Base-by-base conservation (phyloP, 2,113 vertebrate species). In the Circaetus gallicus region DNA sequence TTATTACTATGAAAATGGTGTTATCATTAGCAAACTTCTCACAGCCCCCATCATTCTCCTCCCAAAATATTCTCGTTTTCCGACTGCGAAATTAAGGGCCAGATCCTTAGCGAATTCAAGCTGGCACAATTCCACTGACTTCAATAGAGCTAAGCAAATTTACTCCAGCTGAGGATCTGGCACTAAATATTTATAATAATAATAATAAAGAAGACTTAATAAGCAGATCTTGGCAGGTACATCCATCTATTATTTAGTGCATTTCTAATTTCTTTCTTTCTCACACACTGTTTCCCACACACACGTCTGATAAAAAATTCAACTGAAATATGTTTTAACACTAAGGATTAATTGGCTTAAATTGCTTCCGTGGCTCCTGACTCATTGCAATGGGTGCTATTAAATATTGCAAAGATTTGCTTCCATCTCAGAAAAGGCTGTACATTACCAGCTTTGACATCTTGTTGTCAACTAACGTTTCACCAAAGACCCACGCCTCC, bases 171-270 rank as follows among this genome's bases (percentile, higher is more conserved):
- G 83, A 94, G 92, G 79, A 78, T 83, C 90, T 83, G 89, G 72
- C 89, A 91, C 65, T 78, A 69, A 61, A 28, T 43, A 40, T 32
- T 92, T 24, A 45, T 31, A 61, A 36, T 38, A 63, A 63, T 24
- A 79, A 40, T 16, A 40, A 56, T 21, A 82, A 74, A 26, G 47
- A 92, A 45, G 85, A 83, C 45, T 90, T 77, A 65, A 95, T 80
- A 80, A 90, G 91, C 86, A 95, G 42, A 78, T 86, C 76, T 49
- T 52, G 69, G 67, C 69, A 78, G 76, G 86, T 49, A 67, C 50
- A 17, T 25, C n/a, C 80, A 96, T 89, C 66, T n/a, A 87, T 95
- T 95, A 96, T 95, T 97, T 40, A 95, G 34, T 14, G 34, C 52
- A 52, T 78, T 88, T 89, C 91, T 79, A 49, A 89, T 89, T 92